Evolutionary conservation across 2,113 vertebrate species (phyloP).

Genomic region (Cinclus mexicanus): DNA sequence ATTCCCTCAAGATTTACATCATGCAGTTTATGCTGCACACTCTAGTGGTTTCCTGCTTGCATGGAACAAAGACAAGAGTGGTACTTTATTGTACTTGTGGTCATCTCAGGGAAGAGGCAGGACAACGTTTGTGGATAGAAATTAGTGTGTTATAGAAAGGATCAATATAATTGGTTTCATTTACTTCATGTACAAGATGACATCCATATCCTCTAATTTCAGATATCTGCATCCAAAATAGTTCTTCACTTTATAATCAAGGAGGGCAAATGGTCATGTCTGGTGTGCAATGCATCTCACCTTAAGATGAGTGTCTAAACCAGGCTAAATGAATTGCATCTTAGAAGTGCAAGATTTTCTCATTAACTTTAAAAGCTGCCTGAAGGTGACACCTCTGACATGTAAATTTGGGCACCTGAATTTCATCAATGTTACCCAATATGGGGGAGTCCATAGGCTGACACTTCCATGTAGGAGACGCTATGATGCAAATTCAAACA

Average conservation of each 20-base stretch:
- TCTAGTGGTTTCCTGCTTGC: not conserved
- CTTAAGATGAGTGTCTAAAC: not conserved
- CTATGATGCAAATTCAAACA: not conserved
- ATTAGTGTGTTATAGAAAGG: not conserved
- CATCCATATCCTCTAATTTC: conserved; percentile 14
- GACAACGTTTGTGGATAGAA: not conserved
- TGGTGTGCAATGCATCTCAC: not conserved
- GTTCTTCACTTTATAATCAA: conserved; percentile 3
- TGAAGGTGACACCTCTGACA: not conserved
- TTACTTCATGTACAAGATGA: not conserved
- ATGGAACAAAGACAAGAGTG: not conserved
- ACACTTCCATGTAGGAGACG: not conserved
- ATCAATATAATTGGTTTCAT: not conserved
- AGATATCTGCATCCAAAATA: not conserved
- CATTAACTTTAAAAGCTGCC: not conserved
- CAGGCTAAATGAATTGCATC: not conserved
- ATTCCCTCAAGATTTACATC: not conserved
- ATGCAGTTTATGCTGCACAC: not conserved
- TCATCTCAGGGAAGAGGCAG: not conserved
- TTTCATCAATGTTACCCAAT: not conserved
- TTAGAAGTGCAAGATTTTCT: not conserved
- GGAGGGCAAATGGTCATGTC: not conserved
- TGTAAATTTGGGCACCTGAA: not conserved
- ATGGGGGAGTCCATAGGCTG: not conserved
- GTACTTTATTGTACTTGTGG: not conserved